phyloP scores from a whole-genome alignment of 2,888 invertebrate species.

The Amorpha juglandis region DNA sequence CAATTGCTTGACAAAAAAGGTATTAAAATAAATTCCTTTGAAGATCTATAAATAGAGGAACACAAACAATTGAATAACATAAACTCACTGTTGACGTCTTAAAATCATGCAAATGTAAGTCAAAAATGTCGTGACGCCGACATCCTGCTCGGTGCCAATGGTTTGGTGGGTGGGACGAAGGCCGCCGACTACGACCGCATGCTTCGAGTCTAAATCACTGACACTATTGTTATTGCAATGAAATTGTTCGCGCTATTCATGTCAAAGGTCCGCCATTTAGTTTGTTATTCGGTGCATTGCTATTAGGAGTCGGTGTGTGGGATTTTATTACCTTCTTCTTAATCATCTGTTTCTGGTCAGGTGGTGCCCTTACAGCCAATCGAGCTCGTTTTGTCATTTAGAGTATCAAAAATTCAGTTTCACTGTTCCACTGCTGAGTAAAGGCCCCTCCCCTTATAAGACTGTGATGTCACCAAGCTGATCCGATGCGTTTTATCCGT shows the following conservation, averaged over 20 bases:
- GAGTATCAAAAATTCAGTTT: no score
- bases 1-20: no score
- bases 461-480: no score
- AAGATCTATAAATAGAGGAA: slow-evolving; percentile 7
- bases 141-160: slow-evolving; percentile 68
- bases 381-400: no score
- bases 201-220: slow-evolving; percentile 36
- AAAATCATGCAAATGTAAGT: slow-evolving; percentile 56
- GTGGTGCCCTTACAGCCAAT: no score
- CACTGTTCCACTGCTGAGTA: no score
- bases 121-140: slow-evolving; percentile 64
- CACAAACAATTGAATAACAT: slow-evolving; percentile 22
- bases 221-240: slow-evolving; percentile 26
- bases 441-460: no score
- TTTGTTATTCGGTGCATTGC: background rate
- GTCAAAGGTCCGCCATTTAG: slow-evolving; percentile 25
- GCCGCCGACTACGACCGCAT: slow-evolving; percentile 57
- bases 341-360: no score
- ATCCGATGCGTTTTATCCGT: no score
- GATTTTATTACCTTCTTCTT: no score
- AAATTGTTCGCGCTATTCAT: slow-evolving; percentile 18
- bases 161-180: slow-evolving; percentile 74
- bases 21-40: background rate
- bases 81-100: slow-evolving; percentile 33
- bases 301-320: background rate